These are phyloP conservation scores for Onchidella celtica DNA, from an alignment of 2,888 invertebrate genomes.

Conservation along the genomic window DNA sequence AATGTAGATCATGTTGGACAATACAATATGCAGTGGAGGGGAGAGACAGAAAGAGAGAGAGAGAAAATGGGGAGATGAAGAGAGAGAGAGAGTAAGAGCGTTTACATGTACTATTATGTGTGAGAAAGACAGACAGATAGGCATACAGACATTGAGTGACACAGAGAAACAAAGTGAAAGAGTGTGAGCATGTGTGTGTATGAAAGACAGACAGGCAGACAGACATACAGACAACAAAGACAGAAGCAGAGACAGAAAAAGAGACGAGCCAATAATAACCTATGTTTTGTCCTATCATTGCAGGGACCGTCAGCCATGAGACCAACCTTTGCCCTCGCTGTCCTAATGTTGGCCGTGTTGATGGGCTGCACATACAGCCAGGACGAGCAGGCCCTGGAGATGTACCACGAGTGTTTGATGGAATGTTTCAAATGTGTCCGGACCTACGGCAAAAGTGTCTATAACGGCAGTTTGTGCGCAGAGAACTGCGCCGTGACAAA, in stretches of 20 bases:
- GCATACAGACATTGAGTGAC: background rate
- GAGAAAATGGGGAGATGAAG: too few species aligned
- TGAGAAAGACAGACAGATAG: background rate
- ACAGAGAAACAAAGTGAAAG: background rate
- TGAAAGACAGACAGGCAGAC: background rate
- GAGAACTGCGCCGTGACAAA: conserved; percentile 60
- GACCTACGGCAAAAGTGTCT: conserved; percentile 62
- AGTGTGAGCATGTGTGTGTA: too few species aligned
- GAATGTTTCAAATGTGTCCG: conserved; percentile 65
- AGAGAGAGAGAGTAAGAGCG: too few species aligned
- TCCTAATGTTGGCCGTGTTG: background rate
- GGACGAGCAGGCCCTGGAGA: conserved; percentile 28
- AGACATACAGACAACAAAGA: background rate
- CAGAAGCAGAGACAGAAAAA: background rate
- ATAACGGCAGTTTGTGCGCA: conserved; percentile 64
- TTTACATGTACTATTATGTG: too few species aligned
- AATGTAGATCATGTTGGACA: too few species aligned
- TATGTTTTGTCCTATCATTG: too few species aligned
- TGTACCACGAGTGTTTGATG: conserved; percentile 61
- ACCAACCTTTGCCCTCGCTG: background rate
- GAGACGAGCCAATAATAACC: too few species aligned
- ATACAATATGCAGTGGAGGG: too few species aligned
- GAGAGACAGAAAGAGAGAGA: too few species aligned
- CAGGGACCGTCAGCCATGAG: too few species aligned
- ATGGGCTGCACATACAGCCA: too few species aligned